A percentile compares a stretch with the other conserved stretches of the same genome.
Conservation (phyloP, 2,797 vertebrate genomes). For the Poliocrania exsul region DNA sequence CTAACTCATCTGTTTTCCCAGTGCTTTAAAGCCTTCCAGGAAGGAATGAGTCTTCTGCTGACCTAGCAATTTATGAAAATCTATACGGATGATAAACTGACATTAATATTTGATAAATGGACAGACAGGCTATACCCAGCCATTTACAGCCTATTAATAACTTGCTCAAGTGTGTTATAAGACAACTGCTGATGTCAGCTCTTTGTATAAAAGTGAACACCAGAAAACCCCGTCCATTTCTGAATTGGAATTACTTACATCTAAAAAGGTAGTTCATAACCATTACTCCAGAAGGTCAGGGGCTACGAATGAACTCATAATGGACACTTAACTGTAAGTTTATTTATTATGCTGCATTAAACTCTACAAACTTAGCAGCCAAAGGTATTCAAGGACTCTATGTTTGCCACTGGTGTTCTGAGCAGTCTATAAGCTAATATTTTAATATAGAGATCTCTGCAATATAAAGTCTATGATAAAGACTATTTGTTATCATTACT, state of each 20-base stretch:
- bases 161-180: background rate
- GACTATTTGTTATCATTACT: background rate
- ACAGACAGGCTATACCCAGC: background rate
- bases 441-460: background rate
- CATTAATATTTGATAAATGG: conserved; percentile 21
- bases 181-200: background rate
- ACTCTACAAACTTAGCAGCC: background rate
- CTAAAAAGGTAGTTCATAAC: background rate
- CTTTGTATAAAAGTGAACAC: background rate
- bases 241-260: background rate
- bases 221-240: background rate
- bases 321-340: background rate
- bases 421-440: background rate
- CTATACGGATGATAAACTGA: background rate
- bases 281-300: background rate
- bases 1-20: background rate
- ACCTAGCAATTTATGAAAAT: background rate
- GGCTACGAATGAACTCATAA: background rate
- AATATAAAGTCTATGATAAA: background rate
- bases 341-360: background rate
- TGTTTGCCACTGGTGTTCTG: background rate
- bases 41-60: conserved; percentile 5
- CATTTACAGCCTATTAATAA: conserved; percentile 19
- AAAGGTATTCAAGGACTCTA: background rate
- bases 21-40: background rate